Base-by-base conservation (phyloP, 1,140 invertebrate genomes). In the Calliphora vicina region DNA sequence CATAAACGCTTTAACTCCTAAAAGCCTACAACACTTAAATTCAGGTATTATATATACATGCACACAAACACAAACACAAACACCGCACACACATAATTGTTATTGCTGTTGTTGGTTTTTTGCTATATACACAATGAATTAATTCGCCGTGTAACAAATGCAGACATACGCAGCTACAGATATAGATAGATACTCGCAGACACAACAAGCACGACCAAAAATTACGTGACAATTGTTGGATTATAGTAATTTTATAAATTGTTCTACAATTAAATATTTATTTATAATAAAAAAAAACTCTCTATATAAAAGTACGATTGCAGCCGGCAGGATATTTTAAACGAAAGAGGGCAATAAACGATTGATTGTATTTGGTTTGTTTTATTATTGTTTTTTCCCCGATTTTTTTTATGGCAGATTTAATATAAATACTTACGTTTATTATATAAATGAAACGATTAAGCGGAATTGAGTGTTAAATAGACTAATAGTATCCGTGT, bases 221-320 rank as follows among this genome's bases (percentile, higher is more conserved):
- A 78, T 78, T 78, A 78, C 74, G 74, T 78, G 35, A 78, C 74
- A 78, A 78, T 78, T 78, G 74, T 78, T 78, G 74, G 74, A 78
- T 78, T 78, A 78, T 35, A 43, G 74, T 78, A 78, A 78, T 78
- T 43, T 78, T 43, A 43, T 43, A 78, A 78, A 78, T 78, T 78
- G 74, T 78, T 26, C n/a, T 23, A 78, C 74, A 78, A 78, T 78
- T 78, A 78, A 78, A 78, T 78, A 78, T 78, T 78, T 78, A 78
- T 78, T 57, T 57, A 57, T 57, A n/a, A 57, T 57, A 57, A n/a
- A 57, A 57, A 57, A 35, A 35, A 35, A 35, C 10, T 35, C 5
- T 8, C 35, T 35, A 35, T 6, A 35, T 8, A 35, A 35, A 35
- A 0, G 35, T 35, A 35, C 10, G 35, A 35, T 35, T 35, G 35